These are phyloP conservation scores for Pandemis corylana DNA, from an alignment of 2,888 invertebrate species.

Conservation along the genomic window DNA sequence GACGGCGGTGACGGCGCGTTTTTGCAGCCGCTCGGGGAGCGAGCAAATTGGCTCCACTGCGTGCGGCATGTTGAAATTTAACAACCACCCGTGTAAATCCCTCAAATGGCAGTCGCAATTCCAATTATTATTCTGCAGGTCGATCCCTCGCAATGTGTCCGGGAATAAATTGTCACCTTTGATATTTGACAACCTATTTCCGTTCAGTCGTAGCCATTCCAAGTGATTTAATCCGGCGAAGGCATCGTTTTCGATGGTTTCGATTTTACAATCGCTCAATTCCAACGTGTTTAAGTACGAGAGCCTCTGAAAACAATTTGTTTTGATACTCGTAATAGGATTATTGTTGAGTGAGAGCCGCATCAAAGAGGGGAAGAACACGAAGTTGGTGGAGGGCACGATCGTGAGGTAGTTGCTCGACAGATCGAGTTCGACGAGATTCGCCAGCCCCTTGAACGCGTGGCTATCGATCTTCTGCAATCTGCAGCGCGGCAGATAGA, in stretches of 20 bases:
- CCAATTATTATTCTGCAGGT: constrained; percentile 95
- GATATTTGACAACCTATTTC: constrained; percentile 91
- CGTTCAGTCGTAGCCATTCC: constrained; percentile 93
- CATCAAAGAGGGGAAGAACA: constrained; percentile 92
- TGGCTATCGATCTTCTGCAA: constrained; percentile 91
- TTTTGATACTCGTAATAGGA: constrained; percentile 90
- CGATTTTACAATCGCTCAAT: constrained; percentile 92
- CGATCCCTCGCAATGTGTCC: constrained; percentile 91
- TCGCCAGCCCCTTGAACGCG: constrained; percentile 93
- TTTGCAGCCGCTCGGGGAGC: constrained; percentile 87
- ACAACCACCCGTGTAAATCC: constrained; percentile 91
- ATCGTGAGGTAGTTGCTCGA: constrained; percentile 91
- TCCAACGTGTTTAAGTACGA: constrained; percentile 92
- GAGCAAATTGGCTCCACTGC: constrained; percentile 91
- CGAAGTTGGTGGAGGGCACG: constrained; percentile 92
- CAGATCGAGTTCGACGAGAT: constrained; percentile 94
- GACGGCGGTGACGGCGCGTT: constrained; percentile 88
- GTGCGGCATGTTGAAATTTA: constrained; percentile 90
- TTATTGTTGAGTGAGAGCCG: constrained; percentile 92
- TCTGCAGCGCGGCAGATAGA: constrained; percentile 91
- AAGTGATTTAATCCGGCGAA: constrained; percentile 92
- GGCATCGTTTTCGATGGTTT: constrained; percentile 90
- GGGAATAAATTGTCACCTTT: constrained; percentile 89
- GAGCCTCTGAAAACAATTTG: constrained; percentile 90
- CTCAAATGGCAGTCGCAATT: constrained; percentile 93